Percentiles rank a stretch among this genome's conserved stretches.
Conservation (phyloP, 2,888 invertebrate genomes). For the Drosophila maculinotata region DNA sequence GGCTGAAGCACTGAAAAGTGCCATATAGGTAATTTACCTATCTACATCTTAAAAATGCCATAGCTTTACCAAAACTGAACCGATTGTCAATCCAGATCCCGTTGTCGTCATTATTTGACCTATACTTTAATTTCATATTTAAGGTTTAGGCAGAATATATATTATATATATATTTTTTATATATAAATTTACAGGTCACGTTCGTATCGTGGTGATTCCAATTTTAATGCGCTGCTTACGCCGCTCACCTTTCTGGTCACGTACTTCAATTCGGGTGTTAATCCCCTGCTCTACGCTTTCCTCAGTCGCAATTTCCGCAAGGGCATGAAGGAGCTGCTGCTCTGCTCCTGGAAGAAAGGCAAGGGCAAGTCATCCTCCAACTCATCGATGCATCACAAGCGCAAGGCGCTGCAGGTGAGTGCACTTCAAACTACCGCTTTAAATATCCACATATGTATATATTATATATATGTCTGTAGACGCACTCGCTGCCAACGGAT, state of each 20-base stretch:
- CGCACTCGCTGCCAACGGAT: constrained; percentile 85
- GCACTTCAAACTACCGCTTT: neutral
- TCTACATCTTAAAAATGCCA: too few species aligned
- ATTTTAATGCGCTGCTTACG: constrained; percentile 91
- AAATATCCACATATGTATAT: neutral
- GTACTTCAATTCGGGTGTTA: constrained; percentile 95
- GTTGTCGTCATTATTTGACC: too few species aligned
- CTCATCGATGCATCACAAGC: constrained; percentile 84
- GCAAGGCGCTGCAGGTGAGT: constrained; percentile 84
- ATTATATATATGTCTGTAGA: constrained; percentile 62
- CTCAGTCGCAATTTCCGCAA: constrained; percentile 92
- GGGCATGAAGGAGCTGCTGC: constrained; percentile 92
- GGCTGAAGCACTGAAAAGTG: too few species aligned
- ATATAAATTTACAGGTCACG: constrained; percentile 85
- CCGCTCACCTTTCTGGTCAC: constrained; percentile 94
- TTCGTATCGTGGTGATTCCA: constrained; percentile 89
- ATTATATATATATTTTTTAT: neutral
- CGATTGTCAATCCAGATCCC: too few species aligned
- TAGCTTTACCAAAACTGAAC: too few species aligned
- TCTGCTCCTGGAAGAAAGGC: constrained; percentile 86
- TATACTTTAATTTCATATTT: too few species aligned
- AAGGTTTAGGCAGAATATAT: too few species aligned
- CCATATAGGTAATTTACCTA: too few species aligned
- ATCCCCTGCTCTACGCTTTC: constrained; percentile 96
- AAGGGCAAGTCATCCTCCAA: constrained; percentile 84